Base-by-base conservation (phyloP, 2,113 vertebrate species). In the Catharus fuscescens region DNA sequence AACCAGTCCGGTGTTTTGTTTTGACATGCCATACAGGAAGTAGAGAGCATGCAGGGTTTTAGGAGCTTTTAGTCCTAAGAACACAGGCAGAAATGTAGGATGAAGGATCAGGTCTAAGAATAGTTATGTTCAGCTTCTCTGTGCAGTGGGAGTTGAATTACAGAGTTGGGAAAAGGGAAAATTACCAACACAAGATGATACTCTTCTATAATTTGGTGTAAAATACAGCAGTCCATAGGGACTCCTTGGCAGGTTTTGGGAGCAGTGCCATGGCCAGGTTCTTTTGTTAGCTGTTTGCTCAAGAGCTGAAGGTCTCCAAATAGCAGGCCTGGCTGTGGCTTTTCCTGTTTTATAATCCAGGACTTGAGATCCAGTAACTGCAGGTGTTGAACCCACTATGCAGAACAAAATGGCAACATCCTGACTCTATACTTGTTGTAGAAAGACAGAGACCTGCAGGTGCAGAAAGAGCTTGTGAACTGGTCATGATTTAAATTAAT, bases 121-220 rank as follows among this genome's bases (percentile, higher is more conserved):
- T 60, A 88, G 71, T 25, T 50, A 32, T 52, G 67, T 80, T 85
- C 34, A 50, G 60, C 31, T 89, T 69, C 66, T 72, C 60, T 23
- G 11, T 20, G 42, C 66, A 36, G 86, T 79, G 45, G 85, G 74
- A 69, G 71, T 77, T 73, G 71, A 92, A 93, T 62, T 80, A 82
- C 36, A n/a, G 36, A 57, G 70, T 19, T 42, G 48, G 61, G 84
- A 81, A 90, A 87, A 76, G 18, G 25, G 59, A 79, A 86, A 89
- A 76, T 69, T 67, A 90, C 65, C 53, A 38, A 61, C 74, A 38
- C 34, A 47, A 47, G 76, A n/a, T 6, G 8, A 73, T 82, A 48
- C 34, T 76, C 12, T 79, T n/a, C 93, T 92, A 14, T 91, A 92
- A 95, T 95, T 93, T 86, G 20, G 34, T 87, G 59, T 88, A 71